Evolutionary conservation across 2,113 vertebrate genomes (phyloP).

Genomic region (Anguilla japonica): DNA sequence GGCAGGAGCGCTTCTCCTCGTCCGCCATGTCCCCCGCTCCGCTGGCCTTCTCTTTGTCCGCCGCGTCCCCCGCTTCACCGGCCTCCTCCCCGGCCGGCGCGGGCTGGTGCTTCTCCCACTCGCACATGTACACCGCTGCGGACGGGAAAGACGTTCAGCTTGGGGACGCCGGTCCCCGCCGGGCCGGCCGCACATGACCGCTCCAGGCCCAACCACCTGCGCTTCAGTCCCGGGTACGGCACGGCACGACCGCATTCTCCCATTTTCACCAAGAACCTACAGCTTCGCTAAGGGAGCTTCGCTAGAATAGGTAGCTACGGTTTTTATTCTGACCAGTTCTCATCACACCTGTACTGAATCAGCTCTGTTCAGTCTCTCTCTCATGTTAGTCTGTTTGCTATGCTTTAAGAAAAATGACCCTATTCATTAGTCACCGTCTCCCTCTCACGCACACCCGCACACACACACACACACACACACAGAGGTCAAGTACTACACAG

Average conservation of each 20-base stretch:
- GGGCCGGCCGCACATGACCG: too few species aligned
- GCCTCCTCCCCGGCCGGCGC: slow-evolving; percentile 40
- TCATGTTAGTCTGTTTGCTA: not conserved
- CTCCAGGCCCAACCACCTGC: not conserved
- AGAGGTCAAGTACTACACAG: not conserved
- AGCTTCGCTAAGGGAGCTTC: not conserved
- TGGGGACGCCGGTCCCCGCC: too few species aligned
- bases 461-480: slow-evolving; percentile 23
- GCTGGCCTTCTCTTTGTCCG: slow-evolving; percentile 3
- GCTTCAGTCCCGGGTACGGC: not conserved
- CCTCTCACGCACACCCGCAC: not conserved
- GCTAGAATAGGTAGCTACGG: not conserved
- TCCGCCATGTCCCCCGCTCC: slow-evolving; percentile 39
- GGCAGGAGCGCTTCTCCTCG: slow-evolving; percentile 10
- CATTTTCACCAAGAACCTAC: too few species aligned
- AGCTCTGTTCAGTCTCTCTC: not conserved
- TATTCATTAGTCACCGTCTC: not conserved
- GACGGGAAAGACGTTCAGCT: slow-evolving; percentile 5
- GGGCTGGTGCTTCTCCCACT: slow-evolving; percentile 75
- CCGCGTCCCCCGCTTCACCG: slow-evolving; percentile 41
- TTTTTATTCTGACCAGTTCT: not conserved
- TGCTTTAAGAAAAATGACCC: not conserved
- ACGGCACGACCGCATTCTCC: not conserved
- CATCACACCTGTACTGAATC: not conserved
- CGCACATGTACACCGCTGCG: slow-evolving; percentile 85